Conservation (phyloP, 2,888 invertebrate genomes). For the Heliconius cydno region DNA sequence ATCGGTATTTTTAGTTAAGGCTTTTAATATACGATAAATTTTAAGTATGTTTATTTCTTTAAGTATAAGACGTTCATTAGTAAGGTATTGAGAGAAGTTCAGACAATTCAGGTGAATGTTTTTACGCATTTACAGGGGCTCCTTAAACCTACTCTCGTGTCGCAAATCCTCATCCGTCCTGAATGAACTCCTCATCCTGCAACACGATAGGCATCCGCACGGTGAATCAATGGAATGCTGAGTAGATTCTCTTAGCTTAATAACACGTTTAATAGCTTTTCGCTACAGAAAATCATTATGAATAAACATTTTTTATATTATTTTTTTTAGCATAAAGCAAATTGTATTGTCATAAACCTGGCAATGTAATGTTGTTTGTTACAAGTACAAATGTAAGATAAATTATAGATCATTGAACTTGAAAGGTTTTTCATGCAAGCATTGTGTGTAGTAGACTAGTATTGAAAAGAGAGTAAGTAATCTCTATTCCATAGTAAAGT, state of each 20-base stretch:
- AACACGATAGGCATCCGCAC: too few species aligned
- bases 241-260: background rate
- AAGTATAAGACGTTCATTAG: background rate
- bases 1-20: conserved; percentile 3
- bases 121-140: too few species aligned
- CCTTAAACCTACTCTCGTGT: background rate
- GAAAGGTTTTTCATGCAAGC: conserved; percentile 8
- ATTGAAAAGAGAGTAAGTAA: conserved; percentile 5
- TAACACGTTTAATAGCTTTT: background rate
- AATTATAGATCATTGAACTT: conserved; percentile 12
- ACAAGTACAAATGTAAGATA: background rate
- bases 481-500: conserved; percentile 20
- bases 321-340: background rate
- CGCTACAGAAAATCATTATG: background rate
- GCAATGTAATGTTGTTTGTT: background rate
- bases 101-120: too few species aligned
- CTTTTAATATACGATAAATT: background rate
- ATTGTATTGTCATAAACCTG: background rate
- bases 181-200: too few species aligned
- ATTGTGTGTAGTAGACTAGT: background rate
- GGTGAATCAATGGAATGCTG: background rate
- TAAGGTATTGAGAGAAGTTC: too few species aligned
- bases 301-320: too few species aligned
- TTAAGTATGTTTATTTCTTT: background rate
- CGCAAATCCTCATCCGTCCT: background rate